These are phyloP conservation scores for Proteles cristata DNA, from an alignment of 2,113 vertebrate species.

Conservation along the genomic window DNA sequence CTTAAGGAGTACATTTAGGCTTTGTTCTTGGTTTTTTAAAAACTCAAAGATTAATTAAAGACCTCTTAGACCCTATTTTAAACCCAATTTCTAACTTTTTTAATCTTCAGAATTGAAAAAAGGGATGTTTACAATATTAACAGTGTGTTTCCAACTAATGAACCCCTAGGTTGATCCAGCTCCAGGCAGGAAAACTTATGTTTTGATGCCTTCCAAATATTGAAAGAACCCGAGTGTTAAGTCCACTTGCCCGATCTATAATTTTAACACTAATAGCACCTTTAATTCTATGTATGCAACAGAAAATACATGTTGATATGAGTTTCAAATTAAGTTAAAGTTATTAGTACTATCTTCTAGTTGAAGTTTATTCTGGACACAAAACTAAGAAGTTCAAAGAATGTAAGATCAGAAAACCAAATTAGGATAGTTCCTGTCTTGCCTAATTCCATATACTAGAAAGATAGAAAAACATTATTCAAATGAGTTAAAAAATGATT, in stretches of 20 bases:
- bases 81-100: neutral
- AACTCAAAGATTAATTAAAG: neutral
- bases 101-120: neutral
- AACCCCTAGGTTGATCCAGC: neutral
- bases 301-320: neutral
- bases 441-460: neutral
- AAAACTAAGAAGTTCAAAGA: constrained; percentile 16
- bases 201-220: neutral
- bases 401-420: neutral
- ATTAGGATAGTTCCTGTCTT: neutral
- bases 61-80: neutral
- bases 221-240: neutral
- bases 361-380: constrained; percentile 22
- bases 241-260: neutral
- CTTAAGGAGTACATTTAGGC: neutral
- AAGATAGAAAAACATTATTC: neutral
- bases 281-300: neutral
- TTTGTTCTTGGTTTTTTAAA: neutral
- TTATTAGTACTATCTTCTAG: neutral
- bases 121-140: neutral
- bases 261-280: neutral
- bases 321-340: neutral
- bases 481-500: neutral
- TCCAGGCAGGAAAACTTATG: neutral
- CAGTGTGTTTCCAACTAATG: neutral